Evolutionary conservation across 2,113 vertebrate genomes (phyloP).

Genomic region (Solea solea): DNA sequence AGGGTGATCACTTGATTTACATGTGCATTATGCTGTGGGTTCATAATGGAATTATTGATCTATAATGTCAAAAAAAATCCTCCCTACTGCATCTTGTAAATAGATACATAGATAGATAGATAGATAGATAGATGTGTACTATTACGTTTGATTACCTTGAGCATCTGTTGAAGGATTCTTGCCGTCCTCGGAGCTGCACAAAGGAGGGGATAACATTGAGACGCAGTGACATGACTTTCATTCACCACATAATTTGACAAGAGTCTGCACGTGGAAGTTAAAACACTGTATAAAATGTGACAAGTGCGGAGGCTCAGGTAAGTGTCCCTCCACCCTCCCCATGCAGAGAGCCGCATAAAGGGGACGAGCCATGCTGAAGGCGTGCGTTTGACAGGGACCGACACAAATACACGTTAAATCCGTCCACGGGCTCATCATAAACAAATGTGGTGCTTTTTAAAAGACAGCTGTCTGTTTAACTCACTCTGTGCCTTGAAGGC

Average conservation of each 20-base stretch:
- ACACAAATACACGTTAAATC: slow-evolving; percentile 5
- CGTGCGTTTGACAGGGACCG: slow-evolving; percentile 57
- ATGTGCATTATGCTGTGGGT: no score
- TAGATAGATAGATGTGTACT: no score
- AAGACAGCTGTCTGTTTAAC: slow-evolving; percentile 20
- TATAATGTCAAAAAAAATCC: no score
- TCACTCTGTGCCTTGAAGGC: slow-evolving; percentile 67
- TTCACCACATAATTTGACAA: neutral
- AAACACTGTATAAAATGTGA: neutral
- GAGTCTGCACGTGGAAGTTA: neutral
- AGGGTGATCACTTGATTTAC: no score
- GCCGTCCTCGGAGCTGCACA: slow-evolving; percentile 64
- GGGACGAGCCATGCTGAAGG: slow-evolving; percentile 64
- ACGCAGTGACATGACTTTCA: neutral
- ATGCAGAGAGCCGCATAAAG: slow-evolving; percentile 42
- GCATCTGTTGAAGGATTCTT: slow-evolving; percentile 63
- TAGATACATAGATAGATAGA: no score
- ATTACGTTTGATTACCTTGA: no score
- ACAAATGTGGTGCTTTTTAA: slow-evolving; percentile 10
- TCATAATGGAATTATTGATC: no score
- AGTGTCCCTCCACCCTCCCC: slow-evolving; percentile 64
- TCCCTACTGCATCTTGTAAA: no score
- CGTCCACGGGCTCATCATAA: slow-evolving; percentile 7
- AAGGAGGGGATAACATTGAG: neutral
- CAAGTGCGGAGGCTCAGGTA: slow-evolving; percentile 39